Evolutionary conservation across 2,797 vertebrate species (phyloP), one percentile per base, ranked within the genome.

Genomic region (Phylloscopus collybita): DNA sequence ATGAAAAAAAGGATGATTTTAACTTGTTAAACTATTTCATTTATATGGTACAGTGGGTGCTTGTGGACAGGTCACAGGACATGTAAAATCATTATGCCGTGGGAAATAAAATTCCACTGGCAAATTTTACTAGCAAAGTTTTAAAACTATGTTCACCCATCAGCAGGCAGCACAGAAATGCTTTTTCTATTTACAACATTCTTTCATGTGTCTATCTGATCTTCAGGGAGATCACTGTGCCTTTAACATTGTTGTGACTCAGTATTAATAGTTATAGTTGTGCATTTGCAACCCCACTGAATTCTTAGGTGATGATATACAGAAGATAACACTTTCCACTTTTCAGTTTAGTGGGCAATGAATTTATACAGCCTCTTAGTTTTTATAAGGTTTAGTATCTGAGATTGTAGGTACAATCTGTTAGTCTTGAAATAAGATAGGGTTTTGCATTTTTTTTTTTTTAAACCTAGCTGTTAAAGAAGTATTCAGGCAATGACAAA

Each of bases 1-100:
- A 95, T 96, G 34, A 79, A 86, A 86, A 88, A 95, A 93, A 76
- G 40, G 16, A 13, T 71, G 18, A 0, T 20, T 96, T 91, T 62
- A 95, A 93, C 54, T 57, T 95, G 67, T 92, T 96, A 94, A 20
- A 73, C 74, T 96, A 32, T 95, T 97, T 97, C 61, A 71, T 97
- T 96, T 96, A n/a, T 54, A 61, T 96, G 71, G 74, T 92, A 95
- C 92, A 95, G 16, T 50, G 38, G 11, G 34, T 93, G 59, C 79
- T 96, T 96, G 76, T 26, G 29, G 16, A 95, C 80, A 64, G 59
- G 88, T 97, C 96, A 96, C 70, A 97, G 93, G 72, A 90, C 88
- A 76, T 86, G 92, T 92, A 89, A 95, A 97, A 94, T 93, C 80
- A 90, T 71, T 95, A 40, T 73, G 85, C 56, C 86, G 10, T 78